Base-by-base conservation (phyloP, 2,888 invertebrate genomes). In the Nephrotoma guestfalica region DNA sequence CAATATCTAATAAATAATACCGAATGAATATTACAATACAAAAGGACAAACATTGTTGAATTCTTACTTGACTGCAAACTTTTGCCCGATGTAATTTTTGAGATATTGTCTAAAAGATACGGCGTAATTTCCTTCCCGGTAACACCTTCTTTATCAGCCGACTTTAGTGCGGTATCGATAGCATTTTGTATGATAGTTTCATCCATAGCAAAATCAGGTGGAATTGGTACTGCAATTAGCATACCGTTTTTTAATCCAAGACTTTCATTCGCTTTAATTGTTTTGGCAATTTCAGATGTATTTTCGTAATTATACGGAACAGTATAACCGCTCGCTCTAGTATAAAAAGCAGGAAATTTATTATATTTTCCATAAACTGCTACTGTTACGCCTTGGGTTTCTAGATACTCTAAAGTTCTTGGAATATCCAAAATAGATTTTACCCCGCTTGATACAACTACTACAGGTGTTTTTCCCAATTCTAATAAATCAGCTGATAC, bases 371-470 rank as follows among this genome's bases (percentile, higher is more conserved):
- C 96, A 88, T 94, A 96, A 0, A 96, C 94, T 47, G 95, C 95
- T 0, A 99, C 98, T 89, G 96, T 96, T 0, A 99, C 98, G 0
- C 99, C 98, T 91, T 97, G 95, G 0, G 98, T 99, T 93, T 99
- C 99, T 92, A 99, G 92, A 91, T 95, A 98, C 91, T 99, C 99
- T 85, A 99, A 93, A 0, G 99, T 99, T 90, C 95, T 95, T 4
- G 95, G 96, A 89, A 99, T 97, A 91, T 99, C 99, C 87, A 99
- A 93, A 89, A 99, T 99, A 30, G 99, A 98, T 92, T 99, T 99
- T 87, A 98, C 95, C 0, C 99, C 99, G 89, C 98, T 97, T 88
- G 97, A 98, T 2, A 99, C 95, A 6, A 99, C 98, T 85, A 97
- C 94, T 0, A 99, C 95, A 13, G 95, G 95, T 87, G 96, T 97